Base-by-base conservation (phyloP, 2,113 vertebrate species). In the Uria lomvia region DNA sequence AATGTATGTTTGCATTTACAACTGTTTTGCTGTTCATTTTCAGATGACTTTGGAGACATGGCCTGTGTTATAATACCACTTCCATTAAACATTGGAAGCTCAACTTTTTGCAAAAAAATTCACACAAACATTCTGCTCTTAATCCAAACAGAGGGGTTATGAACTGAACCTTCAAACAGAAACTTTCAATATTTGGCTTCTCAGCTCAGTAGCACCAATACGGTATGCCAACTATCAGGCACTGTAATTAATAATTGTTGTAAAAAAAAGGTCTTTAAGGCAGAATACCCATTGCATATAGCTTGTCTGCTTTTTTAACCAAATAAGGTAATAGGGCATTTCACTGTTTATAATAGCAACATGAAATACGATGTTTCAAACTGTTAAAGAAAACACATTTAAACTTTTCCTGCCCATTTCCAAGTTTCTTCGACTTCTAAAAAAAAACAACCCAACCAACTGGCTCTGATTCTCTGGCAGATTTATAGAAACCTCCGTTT, bases 241-340 rank as follows among this genome's bases (percentile, higher is more conserved):
- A 40, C 78, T 96, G 93, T 84, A 96, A 98, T 98, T 97, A 97
- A 97, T 97, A 95, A 97, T 83, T 95, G 91, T 59, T 95, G 85
- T 78, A 43, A 43, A 80, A 66, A 90, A 92, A 65, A 53, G 60
- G 72, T 75, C 92, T 94, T 95, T 91, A 93, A 89, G 80, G 95
- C 97, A 94, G 92, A 94, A 90, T 96, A 95, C 77, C 91, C 88
- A 73, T 68, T 49, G 79, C 71, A 77, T 97, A 97, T 96, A 95
- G 89, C 87, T 91, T 91, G 91, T n/a, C 92, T 95, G 92, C 91
- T 86, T 96, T 84, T 96, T 98, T 98, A 91, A 95, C 98, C 98
- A 98, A 98, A 98, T 97, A 98, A 98, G 98, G 98, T 62, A 94
- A 98, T 86, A 92, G 94, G 97, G 93, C 97, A 97, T 98, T 94